phyloP scores from a whole-genome alignment of 1,140 invertebrate genomes.

The Cydia splendana region DNA sequence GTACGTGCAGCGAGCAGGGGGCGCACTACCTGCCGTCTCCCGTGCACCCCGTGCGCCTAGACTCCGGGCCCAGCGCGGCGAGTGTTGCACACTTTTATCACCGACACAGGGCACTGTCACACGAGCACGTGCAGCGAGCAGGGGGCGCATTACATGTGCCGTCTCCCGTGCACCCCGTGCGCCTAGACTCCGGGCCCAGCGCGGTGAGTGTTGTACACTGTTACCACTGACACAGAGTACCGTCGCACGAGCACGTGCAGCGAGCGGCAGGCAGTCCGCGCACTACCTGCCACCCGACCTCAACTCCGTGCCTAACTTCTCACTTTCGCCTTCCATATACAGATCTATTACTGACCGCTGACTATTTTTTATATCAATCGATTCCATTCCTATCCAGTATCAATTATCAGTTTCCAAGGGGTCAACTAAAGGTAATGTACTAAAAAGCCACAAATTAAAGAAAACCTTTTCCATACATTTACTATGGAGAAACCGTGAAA shows the following conservation, averaged over 20 bases:
- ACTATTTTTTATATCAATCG: too few relatives aligned
- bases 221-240: too few relatives aligned
- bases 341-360: too few relatives aligned
- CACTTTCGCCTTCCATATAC: too few relatives aligned
- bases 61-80: conserved; percentile 81
- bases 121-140: conserved; percentile 87
- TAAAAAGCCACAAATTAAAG: too few relatives aligned
- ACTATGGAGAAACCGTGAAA: too few relatives aligned
- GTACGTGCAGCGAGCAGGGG: conserved; percentile 91
- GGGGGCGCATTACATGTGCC: conserved; percentile 90
- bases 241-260: conserved; percentile 86
- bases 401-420: too few relatives aligned
- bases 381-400: too few relatives aligned
- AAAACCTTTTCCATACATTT: too few relatives aligned
- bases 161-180: conserved; percentile 86
- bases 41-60: conserved; percentile 86
- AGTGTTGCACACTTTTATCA: too few relatives aligned
- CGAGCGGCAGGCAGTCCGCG: conserved; percentile 87
- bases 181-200: conserved; percentile 84
- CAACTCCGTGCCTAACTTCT: conserved; percentile 81
- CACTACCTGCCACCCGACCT: conserved; percentile 89
- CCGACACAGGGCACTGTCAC: too few relatives aligned
- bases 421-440: too few relatives aligned
- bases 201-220: conserved; percentile 35
- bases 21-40: conserved; percentile 88